phyloP scores from a whole-genome alignment of 2,113 vertebrate genomes.

The Calyptomena viridis region DNA sequence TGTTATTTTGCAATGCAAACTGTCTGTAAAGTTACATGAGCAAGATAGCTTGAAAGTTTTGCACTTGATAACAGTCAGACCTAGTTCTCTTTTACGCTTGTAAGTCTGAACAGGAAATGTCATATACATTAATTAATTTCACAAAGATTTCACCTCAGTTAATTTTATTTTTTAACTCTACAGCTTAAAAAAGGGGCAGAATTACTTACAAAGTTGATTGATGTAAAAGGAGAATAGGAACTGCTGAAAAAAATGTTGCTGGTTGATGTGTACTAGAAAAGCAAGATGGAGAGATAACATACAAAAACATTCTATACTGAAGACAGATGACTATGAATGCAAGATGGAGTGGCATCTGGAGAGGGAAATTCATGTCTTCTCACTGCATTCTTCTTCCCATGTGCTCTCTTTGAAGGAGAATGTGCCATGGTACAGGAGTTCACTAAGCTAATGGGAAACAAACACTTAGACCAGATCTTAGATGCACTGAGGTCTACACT shows the following conservation, averaged over 20 bases:
- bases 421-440: neutral
- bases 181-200: neutral
- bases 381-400: neutral
- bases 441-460: neutral
- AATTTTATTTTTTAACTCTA: neutral
- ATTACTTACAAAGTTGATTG: neutral
- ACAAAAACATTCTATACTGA: neutral
- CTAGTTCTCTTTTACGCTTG: neutral
- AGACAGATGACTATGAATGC: neutral
- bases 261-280: neutral
- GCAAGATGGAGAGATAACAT: neutral
- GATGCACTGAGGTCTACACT: neutral
- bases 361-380: neutral
- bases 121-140: neutral
- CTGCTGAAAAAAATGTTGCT: neutral
- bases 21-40: neutral
- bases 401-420: neutral
- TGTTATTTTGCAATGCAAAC: constrained; percentile 24
- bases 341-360: neutral
- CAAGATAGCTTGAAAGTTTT: neutral
- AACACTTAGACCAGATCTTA: neutral
- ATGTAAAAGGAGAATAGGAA: neutral
- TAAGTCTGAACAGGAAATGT: neutral
- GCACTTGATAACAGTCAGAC: neutral
- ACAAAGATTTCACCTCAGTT: neutral